Percentiles rank a stretch among this genome's conserved stretches.
These are phyloP conservation scores for Cyclura pinguis DNA, from an alignment of 2,797 vertebrate genomes.

Conservation along the genomic window DNA sequence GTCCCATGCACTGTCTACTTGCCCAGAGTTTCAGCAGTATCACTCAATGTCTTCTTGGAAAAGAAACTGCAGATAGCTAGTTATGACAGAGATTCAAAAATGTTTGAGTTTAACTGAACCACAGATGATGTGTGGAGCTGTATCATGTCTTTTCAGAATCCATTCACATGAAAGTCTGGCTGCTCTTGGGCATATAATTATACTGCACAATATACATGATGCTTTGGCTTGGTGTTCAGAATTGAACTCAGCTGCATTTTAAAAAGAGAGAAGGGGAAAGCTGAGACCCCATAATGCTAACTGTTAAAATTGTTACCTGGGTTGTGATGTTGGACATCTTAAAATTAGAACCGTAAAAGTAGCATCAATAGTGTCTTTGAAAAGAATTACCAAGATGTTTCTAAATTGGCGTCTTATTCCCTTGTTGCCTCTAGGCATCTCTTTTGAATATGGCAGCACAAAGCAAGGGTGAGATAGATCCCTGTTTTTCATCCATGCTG, in stretches of 20 bases:
- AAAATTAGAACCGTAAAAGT: neutral
- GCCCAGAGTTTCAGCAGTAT: neutral
- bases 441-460: neutral
- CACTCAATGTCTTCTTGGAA: neutral
- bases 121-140: neutral
- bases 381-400: neutral
- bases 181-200: neutral
- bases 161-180: neutral
- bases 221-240: neutral
- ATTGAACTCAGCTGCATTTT: neutral
- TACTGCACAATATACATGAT: neutral
- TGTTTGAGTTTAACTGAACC: neutral
- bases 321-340: neutral
- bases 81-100: neutral
- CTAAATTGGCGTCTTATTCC: neutral
- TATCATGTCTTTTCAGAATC: too few relatives aligned
- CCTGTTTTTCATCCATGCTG: neutral
- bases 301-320: neutral
- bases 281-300: neutral
- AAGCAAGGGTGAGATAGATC: neutral
- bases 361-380: neutral
- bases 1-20: too few relatives aligned
- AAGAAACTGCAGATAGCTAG: neutral
- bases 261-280: neutral
- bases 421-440: neutral